Percentiles rank a stretch among this genome's conserved stretches.
phyloP scores from a whole-genome alignment of 2,797 vertebrate genomes.

The Ptychadena robeensis region DNA sequence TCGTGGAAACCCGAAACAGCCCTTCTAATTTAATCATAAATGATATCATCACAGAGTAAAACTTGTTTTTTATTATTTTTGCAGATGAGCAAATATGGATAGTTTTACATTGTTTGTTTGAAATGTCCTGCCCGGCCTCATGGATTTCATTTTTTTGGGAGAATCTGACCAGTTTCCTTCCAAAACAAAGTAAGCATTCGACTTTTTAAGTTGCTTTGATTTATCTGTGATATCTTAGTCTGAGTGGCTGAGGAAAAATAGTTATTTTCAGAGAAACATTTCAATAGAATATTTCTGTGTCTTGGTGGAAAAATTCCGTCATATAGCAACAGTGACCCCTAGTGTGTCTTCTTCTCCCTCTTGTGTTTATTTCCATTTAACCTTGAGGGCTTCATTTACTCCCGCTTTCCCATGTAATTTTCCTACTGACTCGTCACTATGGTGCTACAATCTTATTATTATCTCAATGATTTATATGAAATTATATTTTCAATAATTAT shows the following conservation, averaged over 20 bases:
- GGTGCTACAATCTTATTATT: constrained; percentile 70
- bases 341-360: constrained; percentile 82
- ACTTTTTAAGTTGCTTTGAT: constrained; percentile 57
- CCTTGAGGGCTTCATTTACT: constrained; percentile 73
- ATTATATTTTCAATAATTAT: constrained; percentile 75
- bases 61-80: constrained; percentile 40
- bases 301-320: constrained; percentile 52
- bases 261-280: constrained; percentile 42
- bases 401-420: constrained; percentile 74
- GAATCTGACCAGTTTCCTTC: constrained; percentile 47
- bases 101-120: constrained; percentile 1
- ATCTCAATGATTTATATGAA: constrained; percentile 72
- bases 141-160: constrained; percentile 47
- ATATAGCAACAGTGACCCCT: constrained; percentile 97
- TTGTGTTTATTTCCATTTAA: constrained; percentile 65
- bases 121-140: constrained; percentile 12
- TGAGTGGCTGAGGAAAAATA: constrained; percentile 28
- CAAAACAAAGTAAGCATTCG: constrained; percentile 52
- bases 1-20: too few relatives aligned
- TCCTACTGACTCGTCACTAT: constrained; percentile 70
- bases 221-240: constrained; percentile 58
- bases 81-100: not conserved
- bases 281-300: constrained; percentile 18
- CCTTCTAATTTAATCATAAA: not conserved
- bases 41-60: not conserved